phyloP scores from a whole-genome alignment of 2,797 vertebrate genomes.

The Calcarius lapponicus region DNA sequence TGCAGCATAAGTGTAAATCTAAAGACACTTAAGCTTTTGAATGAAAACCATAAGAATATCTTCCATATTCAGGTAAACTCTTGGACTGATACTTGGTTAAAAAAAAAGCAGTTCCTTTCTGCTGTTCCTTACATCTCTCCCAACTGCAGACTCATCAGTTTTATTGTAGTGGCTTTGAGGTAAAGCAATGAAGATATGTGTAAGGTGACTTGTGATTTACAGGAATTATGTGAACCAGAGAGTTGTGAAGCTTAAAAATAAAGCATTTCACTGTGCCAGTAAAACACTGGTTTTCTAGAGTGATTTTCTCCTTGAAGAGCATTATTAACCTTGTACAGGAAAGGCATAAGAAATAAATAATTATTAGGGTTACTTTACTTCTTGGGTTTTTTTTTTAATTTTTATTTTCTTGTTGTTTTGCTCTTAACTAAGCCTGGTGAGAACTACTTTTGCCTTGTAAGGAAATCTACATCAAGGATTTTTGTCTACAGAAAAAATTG shows the following conservation, averaged over 20 bases:
- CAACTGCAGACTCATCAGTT: background rate
- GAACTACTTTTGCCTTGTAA: background rate
- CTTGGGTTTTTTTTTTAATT: too few species aligned
- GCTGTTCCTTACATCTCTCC: background rate
- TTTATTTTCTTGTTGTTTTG: background rate
- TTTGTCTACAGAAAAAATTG: background rate
- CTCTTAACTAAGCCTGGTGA: background rate
- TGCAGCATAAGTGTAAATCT: background rate
- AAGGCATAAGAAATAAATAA: background rate
- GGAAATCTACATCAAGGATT: background rate
- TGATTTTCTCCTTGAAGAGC: background rate
- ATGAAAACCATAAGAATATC: fast-evolving
- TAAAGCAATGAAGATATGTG: background rate
- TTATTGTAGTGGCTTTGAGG: background rate
- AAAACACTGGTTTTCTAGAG: background rate
- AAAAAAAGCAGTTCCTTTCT: background rate
- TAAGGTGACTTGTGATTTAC: background rate
- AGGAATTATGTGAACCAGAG: background rate
- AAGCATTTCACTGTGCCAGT: background rate
- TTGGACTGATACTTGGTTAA: background rate
- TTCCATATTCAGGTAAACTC: background rate
- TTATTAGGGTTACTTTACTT: background rate
- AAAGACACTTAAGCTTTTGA: background rate
- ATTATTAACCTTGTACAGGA: background rate
- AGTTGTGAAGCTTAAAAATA: background rate